A percentile compares a stretch with the other conserved stretches of the same genome.
Conservation (phyloP, 2,797 vertebrate species). For the Pyrocephalus nanus region DNA sequence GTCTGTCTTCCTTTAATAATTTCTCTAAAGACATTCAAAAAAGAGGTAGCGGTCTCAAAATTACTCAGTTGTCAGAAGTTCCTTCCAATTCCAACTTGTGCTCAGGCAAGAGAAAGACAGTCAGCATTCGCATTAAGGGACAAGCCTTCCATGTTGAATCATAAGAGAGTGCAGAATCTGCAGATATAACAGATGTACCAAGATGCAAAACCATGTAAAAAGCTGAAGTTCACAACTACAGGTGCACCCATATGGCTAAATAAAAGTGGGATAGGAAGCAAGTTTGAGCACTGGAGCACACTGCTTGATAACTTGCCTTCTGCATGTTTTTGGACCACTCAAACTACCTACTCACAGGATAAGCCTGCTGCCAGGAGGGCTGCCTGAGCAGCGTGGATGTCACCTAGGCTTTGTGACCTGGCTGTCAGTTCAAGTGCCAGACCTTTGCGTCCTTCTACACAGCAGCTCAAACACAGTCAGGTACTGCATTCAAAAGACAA, state of each 20-base stretch:
- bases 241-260: background rate
- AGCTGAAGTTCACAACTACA: background rate
- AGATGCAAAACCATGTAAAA: background rate
- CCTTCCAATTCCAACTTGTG: background rate
- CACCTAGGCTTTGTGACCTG: rapidly evolving
- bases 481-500: background rate
- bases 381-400: background rate
- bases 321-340: background rate
- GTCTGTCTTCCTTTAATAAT: background rate
- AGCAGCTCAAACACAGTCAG: background rate
- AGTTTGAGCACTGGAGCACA: background rate
- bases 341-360: background rate
- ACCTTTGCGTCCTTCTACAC: background rate
- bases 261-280: background rate
- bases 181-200: background rate
- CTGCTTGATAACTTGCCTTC: background rate
- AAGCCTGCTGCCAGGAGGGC: background rate
- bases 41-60: background rate
- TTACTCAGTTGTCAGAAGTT: background rate
- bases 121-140: background rate
- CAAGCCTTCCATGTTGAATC: background rate
- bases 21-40: background rate
- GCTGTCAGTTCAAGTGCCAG: background rate
- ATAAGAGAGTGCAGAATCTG: background rate
- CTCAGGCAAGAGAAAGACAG: background rate